A percentile compares a stretch with the other conserved stretches of the same genome.
These are phyloP conservation scores for Scelioninae gen. 1 DNA, from an alignment of 2,888 invertebrate species.

Conservation along the genomic window DNA sequence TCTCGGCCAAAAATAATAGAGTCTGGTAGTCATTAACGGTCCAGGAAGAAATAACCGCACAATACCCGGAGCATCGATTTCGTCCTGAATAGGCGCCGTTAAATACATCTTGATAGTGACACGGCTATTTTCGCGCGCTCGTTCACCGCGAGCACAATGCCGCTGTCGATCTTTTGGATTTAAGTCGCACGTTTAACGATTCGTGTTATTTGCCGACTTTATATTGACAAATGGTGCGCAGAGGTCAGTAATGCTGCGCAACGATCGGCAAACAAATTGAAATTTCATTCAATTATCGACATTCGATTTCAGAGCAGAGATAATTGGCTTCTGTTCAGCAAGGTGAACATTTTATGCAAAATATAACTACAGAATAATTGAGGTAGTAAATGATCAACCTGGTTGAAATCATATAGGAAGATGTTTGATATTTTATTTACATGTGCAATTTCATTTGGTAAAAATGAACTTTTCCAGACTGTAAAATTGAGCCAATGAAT, in stretches of 20 bases:
- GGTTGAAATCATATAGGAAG: too few relatives aligned
- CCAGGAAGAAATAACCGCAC: constrained; percentile 28
- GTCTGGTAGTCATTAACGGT: constrained; percentile 29
- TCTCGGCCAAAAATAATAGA: constrained; percentile 37
- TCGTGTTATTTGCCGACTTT: constrained; percentile 30
- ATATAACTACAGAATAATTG: too few relatives aligned
- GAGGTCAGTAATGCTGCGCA: constrained; percentile 18
- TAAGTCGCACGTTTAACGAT: constrained; percentile 46
- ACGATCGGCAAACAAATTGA: neutral
- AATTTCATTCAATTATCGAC: constrained; percentile 3
- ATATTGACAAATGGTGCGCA: constrained; percentile 17
- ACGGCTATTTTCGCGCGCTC: constrained; percentile 35
- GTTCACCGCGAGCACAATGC: constrained; percentile 27
- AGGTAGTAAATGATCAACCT: too few relatives aligned
- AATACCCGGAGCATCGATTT: constrained; percentile 43
- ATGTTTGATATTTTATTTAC: too few relatives aligned
- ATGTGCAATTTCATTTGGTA: too few relatives aligned
- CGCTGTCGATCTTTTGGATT: constrained; percentile 23
- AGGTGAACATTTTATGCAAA: too few relatives aligned
- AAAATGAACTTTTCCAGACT: too few relatives aligned
- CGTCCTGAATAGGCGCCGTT: constrained; percentile 41
- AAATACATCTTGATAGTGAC: constrained; percentile 48
- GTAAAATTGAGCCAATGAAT: too few relatives aligned
- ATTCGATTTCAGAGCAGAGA: neutral
- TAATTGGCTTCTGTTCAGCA: neutral